Percentiles rank a stretch among this genome's conserved stretches.
Conservation (phyloP, 1,140 invertebrate genomes). For the Ruditapes philippinarum region DNA sequence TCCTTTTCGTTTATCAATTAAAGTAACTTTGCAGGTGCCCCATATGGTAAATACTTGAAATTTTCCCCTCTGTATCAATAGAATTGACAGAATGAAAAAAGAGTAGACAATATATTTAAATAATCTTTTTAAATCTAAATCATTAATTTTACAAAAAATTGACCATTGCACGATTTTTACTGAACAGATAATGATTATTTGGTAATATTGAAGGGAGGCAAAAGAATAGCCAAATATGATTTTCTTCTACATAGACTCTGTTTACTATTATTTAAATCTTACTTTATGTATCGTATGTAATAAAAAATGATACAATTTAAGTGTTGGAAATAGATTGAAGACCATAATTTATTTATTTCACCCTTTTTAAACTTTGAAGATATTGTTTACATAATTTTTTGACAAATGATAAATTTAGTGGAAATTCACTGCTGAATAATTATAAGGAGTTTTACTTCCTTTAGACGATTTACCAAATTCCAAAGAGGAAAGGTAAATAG, state of each 20-base stretch:
- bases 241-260: background rate
- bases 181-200: too few relatives aligned
- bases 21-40: constrained; percentile 9
- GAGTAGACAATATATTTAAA: too few relatives aligned
- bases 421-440: background rate
- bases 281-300: too few relatives aligned
- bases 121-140: too few relatives aligned
- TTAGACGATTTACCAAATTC: background rate
- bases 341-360: too few relatives aligned
- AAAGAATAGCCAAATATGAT: background rate
- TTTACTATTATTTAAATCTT: background rate
- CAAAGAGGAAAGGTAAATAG: constrained; percentile 3
- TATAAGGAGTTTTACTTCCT: constrained; percentile 40
- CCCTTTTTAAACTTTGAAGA: background rate
- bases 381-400: constrained; percentile 18
- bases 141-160: too few relatives aligned
- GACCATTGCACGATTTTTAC: too few relatives aligned
- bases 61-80: too few relatives aligned
- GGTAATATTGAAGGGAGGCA: background rate
- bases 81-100: too few relatives aligned
- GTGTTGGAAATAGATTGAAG: too few relatives aligned
- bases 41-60: background rate
- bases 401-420: background rate
- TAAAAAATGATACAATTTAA: too few relatives aligned
- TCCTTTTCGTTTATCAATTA: background rate